phyloP scores from a whole-genome alignment of 2,797 vertebrate genomes.

The Varecia variegata region DNA sequence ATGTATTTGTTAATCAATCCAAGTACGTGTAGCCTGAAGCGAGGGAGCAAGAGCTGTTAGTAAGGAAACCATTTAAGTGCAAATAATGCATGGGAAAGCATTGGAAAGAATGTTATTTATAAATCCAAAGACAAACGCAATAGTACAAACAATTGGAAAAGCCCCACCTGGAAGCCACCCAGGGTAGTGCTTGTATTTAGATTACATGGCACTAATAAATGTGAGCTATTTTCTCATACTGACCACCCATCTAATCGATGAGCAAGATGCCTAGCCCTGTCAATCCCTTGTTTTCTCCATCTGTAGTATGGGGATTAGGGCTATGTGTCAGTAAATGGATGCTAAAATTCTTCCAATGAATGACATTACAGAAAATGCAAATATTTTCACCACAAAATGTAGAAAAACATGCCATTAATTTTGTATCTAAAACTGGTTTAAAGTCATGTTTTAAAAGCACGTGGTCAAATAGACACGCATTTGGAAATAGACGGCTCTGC shows the following conservation, averaged over 20 bases:
- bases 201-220: neutral
- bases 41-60: neutral
- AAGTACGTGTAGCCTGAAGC: constrained; percentile 7
- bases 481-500: neutral
- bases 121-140: neutral
- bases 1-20: neutral
- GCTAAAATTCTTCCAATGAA: neutral
- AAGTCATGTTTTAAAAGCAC: neutral
- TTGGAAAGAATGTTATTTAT: neutral
- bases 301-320: neutral
- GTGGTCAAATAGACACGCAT: neutral
- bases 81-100: neutral
- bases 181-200: neutral
- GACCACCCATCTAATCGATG: neutral
- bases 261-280: neutral
- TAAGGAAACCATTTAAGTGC: neutral
- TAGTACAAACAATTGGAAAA: neutral
- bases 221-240: neutral
- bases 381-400: neutral
- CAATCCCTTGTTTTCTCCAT: neutral
- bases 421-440: neutral
- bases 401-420: neutral
- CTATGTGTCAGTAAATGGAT: neutral
- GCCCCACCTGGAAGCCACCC: neutral
- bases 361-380: neutral